A percentile compares a stretch with the other conserved stretches of the same genome.
Conservation (phyloP, 35 echinoderm and acorn worm genomes). For the Apostichopus californicus region DNA sequence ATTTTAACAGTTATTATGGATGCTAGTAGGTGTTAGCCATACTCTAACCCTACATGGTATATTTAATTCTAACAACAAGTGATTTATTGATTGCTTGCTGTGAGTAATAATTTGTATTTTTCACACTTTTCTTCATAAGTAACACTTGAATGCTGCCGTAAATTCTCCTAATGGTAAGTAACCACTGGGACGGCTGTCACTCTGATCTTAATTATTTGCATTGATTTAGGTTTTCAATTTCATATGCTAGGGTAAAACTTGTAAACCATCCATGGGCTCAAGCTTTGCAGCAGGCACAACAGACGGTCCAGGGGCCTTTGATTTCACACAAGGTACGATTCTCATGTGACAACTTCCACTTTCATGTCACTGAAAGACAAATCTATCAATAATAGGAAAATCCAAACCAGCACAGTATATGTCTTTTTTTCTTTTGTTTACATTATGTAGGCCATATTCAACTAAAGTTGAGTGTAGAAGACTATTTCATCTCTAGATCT, state of each 20-base stretch:
- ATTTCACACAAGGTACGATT: slow-evolving; percentile 87
- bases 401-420: no score
- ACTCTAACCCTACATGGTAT: no score
- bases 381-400: no score
- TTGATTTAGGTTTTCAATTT: background rate
- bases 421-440: no score
- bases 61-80: background rate
- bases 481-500: no score
- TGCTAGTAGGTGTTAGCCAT: no score
- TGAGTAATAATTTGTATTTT: no score
- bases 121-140: background rate
- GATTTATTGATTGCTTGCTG: no score
- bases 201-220: background rate
- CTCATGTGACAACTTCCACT: background rate
- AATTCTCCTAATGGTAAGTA: background rate
- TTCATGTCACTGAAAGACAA: background rate
- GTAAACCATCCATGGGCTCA: slow-evolving; percentile 97
- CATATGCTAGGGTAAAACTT: slow-evolving; percentile 83
- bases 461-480: no score
- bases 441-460: no score
- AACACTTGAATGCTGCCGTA: no score
- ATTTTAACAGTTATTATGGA: no score
- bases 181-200: background rate
- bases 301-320: slow-evolving; percentile 96
- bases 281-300: slow-evolving; percentile 98